These are phyloP conservation scores for Chauna torquata DNA, from an alignment of 2,113 vertebrate genomes.

Conservation along the genomic window DNA sequence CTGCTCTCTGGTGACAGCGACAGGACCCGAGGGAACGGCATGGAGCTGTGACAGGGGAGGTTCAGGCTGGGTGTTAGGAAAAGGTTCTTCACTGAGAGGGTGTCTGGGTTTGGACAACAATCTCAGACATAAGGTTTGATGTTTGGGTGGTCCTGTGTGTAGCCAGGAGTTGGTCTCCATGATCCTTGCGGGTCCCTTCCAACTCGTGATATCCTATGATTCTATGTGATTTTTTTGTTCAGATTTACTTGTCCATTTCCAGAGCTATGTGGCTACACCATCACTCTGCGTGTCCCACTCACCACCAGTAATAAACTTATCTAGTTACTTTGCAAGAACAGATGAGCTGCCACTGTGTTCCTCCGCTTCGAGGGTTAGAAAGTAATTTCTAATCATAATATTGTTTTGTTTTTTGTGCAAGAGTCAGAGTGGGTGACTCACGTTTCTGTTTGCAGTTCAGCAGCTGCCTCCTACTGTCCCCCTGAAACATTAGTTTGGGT, in stretches of 20 bases:
- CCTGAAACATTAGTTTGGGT: constrained; percentile 12
- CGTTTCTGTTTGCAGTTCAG: constrained; percentile 21
- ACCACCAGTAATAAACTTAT: not conserved
- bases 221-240: not conserved
- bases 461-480: constrained; percentile 27
- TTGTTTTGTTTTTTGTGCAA: not conserved
- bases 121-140: not conserved
- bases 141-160: not conserved
- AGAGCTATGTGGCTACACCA: not conserved
- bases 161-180: not conserved
- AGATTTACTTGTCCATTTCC: not conserved
- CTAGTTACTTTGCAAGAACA: not conserved
- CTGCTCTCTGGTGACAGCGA: not conserved
- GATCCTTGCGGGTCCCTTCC: not conserved
- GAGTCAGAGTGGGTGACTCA: not conserved
- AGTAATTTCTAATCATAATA: not conserved
- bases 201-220: not conserved
- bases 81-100: not conserved
- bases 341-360: not conserved
- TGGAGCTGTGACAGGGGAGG: not conserved
- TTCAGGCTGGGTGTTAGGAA: not conserved
- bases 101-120: not conserved
- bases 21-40: not conserved
- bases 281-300: not conserved
- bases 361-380: not conserved